Percentiles rank a stretch among this genome's conserved stretches.
Evolutionary conservation across 35 echinoderm and acorn worm species (phyloP).

Genomic region (Amphiura filiformis): DNA sequence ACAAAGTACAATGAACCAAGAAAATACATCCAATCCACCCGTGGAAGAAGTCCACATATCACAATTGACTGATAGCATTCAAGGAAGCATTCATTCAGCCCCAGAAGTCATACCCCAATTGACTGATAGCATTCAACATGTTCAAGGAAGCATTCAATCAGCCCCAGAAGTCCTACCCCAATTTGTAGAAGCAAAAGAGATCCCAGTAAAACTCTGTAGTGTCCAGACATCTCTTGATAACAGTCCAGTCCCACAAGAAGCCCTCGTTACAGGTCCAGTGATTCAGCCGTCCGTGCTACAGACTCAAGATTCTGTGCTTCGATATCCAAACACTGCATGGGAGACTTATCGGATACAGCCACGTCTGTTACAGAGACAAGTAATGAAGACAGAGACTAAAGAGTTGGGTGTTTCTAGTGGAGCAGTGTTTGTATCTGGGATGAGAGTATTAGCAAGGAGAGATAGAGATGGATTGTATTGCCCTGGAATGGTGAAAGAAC

Average conservation of each 20-base stretch:
- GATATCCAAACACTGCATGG: constrained; percentile 62
- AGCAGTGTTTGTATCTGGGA: constrained; percentile 51
- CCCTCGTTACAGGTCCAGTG: constrained; percentile 31
- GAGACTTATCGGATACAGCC: constrained; percentile 43
- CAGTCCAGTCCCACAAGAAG: constrained; percentile 40
- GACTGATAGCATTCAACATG: not conserved
- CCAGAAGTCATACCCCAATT: not conserved
- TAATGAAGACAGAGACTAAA: constrained; percentile 30
- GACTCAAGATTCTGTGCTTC: constrained; percentile 4
- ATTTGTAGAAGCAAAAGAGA: not conserved
- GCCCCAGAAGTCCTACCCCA: not conserved
- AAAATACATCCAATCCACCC: not conserved
- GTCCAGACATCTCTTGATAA: constrained; percentile 78
- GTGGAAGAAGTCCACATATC: not conserved
- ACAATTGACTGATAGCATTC: not conserved
- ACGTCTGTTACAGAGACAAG: constrained; percentile 50
- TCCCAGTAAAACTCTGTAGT: constrained; percentile 67
- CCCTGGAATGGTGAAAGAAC: constrained; percentile 67
- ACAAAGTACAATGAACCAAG: not conserved
- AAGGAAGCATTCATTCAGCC: not conserved
- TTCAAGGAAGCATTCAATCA: not conserved
- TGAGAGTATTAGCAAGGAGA: constrained; percentile 79
- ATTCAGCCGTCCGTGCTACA: constrained; percentile 25
- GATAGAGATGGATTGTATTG: constrained; percentile 92
- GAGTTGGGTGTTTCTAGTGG: constrained; percentile 6